Evolutionary conservation across 2,113 vertebrate species (phyloP), one percentile per base, ranked within the genome.

Genomic region (Cochlearius cochlearius): DNA sequence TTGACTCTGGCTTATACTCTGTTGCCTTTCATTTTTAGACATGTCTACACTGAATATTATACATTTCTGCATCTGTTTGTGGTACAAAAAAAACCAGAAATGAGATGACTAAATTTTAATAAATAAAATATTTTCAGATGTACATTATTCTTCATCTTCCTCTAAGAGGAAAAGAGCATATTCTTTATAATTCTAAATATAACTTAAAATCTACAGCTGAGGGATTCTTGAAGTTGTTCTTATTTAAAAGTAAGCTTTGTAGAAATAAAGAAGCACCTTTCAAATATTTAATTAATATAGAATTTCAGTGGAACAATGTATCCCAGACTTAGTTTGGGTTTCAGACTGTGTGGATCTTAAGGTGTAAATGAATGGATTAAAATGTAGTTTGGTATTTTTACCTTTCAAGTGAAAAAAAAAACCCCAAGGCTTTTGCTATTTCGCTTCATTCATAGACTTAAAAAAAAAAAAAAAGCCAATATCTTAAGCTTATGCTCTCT

Each of bases 1-100:
- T 96, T 93, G 34, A 80, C 82, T 95, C 67, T 91, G 93, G 60
- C 60, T 96, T 88, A 78, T 74, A 77, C 79, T 95, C 95, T 68
- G 73, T 86, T 96, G 94, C 80, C 53, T 96, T 97, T 98, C 86
- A 69, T 86, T 97, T 92, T 67, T 86, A 94, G 84, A 80, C 59
- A 68, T 86, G 68, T 84, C 83, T 92, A 80, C 63, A 69, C 50
- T 81, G 92, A 93, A 71, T 69, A 29, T 59, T 86, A 43, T 84
- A 41, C 73, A 84, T 88, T 95, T 94, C 83, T 97, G 78, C 69
- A 85, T 91, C 90, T 94, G 64, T 90, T 88, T 89, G 49, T 91
- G 66, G 92, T 95, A 56, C 75, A 95, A 94, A 94, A 78, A 62
- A 78, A 62, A 14, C 0, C 29, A 92, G 81, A 94, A 96, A 96